Evolutionary conservation across 2,797 vertebrate genomes (phyloP), one percentile per base, ranked within the genome.

Genomic region (Falco concolor): DNA sequence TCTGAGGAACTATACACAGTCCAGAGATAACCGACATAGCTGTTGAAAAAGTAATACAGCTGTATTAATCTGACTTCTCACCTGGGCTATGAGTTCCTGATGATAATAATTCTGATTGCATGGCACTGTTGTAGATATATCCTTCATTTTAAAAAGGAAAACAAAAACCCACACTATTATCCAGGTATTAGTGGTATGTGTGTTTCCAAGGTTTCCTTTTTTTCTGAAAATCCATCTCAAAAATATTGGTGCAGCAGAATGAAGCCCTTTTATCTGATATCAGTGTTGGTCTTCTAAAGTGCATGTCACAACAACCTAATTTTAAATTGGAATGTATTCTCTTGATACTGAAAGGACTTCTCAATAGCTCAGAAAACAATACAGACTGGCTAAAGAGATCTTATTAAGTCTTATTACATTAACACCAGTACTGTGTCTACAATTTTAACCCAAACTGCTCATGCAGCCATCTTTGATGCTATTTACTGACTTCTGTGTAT

Each of bases 381-480:
- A 10, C 22, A 78, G 30, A 16, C 1, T 7, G 3, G 10, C 3
- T 42, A 69, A 78, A 87, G 16, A 12, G 50, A n/a, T 14, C 34
- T 64, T 47, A 36, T 25, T 75, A 42, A 65, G 10, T 64, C 21
- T 89, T 64, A 47, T 7, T 34, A 17, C 12, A 52, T 65, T 56
- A 73, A 47, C 28, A 50, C 27, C n/a, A 69, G 34, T 50, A 38
- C 4, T 6, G 5, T 78, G 3, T 56, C 36, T 81, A 13, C 1
- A 12, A n/a, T 21, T 91, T 86, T 87, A 84, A 84, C n/a, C 49
- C 52, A 93, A 79, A 63, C 50, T 54, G 69, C 54, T 91, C 27
- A 69, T 12, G 54, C 32, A 91, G 87, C 94, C 95, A 96, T 96
- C 53, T 95, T 93, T 96, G 67, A 32, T 74, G n/a, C 23, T 34